Percentiles rank a stretch among this genome's conserved stretches.
Conservation (phyloP, 1,140 invertebrate genomes). For the Microplitis demolitor region DNA sequence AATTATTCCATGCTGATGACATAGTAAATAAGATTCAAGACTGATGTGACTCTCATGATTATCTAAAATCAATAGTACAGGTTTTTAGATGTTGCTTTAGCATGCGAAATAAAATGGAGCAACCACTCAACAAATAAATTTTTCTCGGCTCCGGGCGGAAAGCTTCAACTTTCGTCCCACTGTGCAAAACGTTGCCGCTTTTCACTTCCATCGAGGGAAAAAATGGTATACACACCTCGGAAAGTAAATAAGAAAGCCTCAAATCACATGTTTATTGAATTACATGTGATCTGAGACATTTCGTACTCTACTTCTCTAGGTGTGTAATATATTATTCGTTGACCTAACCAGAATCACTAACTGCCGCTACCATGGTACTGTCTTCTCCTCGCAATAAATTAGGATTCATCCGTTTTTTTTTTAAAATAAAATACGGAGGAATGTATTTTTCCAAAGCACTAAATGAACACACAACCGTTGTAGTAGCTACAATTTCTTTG, state of each 20-base stretch:
- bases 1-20: neutral
- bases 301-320: no score
- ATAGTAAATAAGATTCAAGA: neutral
- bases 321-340: no score
- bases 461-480: slow-evolving; percentile 55
- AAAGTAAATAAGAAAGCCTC: no score
- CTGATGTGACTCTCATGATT: neutral
- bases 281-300: no score
- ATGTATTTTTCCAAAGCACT: slow-evolving; percentile 49
- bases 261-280: no score
- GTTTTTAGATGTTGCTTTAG: neutral
- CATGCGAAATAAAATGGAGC: slow-evolving; percentile 37
- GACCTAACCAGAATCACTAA: neutral
- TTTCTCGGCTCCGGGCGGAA: no score
- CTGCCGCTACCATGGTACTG: neutral
- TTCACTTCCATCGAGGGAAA: no score
- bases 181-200: no score
- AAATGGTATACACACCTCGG: no score
- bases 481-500: slow-evolving; percentile 53
- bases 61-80: neutral
- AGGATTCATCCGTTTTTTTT: neutral
- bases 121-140: slow-evolving; percentile 41
- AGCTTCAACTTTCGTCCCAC: no score
- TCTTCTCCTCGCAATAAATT: neutral
- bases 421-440: slow-evolving; percentile 20